Base-by-base conservation (phyloP, 2,113 vertebrate species). In the Pungitius pungitius region DNA sequence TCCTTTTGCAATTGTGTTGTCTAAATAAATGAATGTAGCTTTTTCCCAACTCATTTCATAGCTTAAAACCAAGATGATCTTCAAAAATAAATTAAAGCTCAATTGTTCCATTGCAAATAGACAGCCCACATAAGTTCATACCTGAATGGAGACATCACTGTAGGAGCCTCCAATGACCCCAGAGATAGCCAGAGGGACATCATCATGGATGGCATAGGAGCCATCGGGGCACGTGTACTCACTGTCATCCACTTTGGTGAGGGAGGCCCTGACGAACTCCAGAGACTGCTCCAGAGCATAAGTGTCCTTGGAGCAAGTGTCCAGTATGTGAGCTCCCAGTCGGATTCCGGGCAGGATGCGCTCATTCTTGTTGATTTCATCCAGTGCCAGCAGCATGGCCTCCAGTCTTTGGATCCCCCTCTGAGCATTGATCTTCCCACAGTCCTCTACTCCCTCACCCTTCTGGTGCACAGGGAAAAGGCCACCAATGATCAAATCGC, bases 91-190 rank as follows among this genome's bases (percentile, higher is more conserved):
- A 43, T 33, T 12, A 3, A 55, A 33, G 55, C 5, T 27, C 1
- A 39, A 39, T 59, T 27, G 59, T 17, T 54, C 6, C 22, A 0
- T 45, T 42, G 30, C 2, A 3, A 15, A 40, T 64, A 24, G n/a
- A 45, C 8, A 39, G 39, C 24, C 17, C 13, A 10, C 18, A 5
- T 37, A 39, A n/a, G 22, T n/a, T 26, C 13, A 39, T 91, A 99
- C 98, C 97, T 99, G 98, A 76, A 99, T 99, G 75, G 98, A 99
- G 70, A 99, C 97, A 0, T 99, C 97, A 0, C 98, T 99, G 94
- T 99, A 99, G 80, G 98, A 99, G 55, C 98, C 98, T 3, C 98
- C 98, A 0, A 99, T 99, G 77, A 99, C 98, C 0, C 97, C 98
- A 0, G 97, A 96, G 88, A 99, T 97, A 43, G 97, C 97, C 0